Percentiles rank a stretch among this genome's conserved stretches.
Evolutionary conservation across 2,888 invertebrate genomes (phyloP).

Genomic region (Petrophora chlorosata): DNA sequence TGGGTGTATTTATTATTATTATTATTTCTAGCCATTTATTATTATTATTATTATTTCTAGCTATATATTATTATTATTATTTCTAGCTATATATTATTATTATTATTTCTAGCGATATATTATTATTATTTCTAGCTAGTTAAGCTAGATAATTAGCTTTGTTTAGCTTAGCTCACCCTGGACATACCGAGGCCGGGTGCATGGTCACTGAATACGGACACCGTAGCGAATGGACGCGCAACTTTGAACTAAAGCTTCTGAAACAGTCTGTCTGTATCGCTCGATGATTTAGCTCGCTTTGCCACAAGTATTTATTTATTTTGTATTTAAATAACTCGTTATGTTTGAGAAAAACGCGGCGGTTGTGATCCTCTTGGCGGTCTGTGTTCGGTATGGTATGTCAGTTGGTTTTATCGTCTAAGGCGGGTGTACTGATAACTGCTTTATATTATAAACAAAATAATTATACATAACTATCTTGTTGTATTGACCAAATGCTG

Average conservation of each 20-base stretch:
- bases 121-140: no score
- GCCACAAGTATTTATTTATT: neutral
- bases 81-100: no score
- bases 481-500: no score
- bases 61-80: no score
- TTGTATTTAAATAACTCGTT: neutral
- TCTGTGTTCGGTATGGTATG: constrained; percentile 28
- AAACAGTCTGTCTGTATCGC: constrained; percentile 42
- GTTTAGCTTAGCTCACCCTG: no score
- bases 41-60: no score
- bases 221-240: constrained; percentile 6
- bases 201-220: constrained; percentile 25
- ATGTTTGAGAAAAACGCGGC: constrained; percentile 23
- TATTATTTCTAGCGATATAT: no score
- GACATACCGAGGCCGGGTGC: neutral
- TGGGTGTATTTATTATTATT: no score
- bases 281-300: constrained; percentile 34
- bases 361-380: constrained; percentile 8
- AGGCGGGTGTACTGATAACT: neutral
- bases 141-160: no score
- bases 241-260: constrained; percentile 31
- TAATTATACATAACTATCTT: neutral
- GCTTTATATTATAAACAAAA: neutral
- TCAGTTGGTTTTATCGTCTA: constrained; percentile 1
- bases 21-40: no score